These are phyloP conservation scores for Argyra leucocephala DNA, from an alignment of 2,888 invertebrate genomes.

Conservation along the genomic window DNA sequence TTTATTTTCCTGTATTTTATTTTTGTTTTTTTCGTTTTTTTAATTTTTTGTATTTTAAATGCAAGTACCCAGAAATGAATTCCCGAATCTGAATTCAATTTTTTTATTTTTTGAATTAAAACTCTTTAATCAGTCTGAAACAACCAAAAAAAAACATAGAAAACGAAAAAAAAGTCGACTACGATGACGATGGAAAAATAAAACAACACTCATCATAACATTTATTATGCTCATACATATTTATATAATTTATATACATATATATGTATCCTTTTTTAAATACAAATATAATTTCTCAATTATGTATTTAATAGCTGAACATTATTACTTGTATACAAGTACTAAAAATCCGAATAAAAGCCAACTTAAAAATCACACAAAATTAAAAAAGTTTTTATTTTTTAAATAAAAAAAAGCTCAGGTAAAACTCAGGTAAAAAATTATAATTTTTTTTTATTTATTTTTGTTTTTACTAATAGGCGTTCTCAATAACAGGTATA, in stretches of 20 bases:
- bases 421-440: neutral
- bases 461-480: neutral
- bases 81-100: neutral
- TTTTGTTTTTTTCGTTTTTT: neutral
- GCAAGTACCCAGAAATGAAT: neutral
- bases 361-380: neutral
- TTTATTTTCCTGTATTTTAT: neutral
- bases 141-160: neutral
- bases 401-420: no score
- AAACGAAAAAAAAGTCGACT: no score
- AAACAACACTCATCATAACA: no score
- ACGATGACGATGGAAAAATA: no score
- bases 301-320: neutral
- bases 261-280: neutral
- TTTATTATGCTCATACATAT: no score
- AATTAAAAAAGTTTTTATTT: neutral
- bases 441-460: no score
- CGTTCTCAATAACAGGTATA: neutral
- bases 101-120: neutral
- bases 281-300: slow-evolving; percentile 1
- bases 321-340: neutral
- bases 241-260: no score
- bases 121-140: neutral
- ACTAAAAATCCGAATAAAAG: neutral
- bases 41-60: neutral